A percentile compares a stretch with the other conserved stretches of the same genome.
Conservation (phyloP, 2,113 vertebrate species). For the Pao palembangensis region DNA sequence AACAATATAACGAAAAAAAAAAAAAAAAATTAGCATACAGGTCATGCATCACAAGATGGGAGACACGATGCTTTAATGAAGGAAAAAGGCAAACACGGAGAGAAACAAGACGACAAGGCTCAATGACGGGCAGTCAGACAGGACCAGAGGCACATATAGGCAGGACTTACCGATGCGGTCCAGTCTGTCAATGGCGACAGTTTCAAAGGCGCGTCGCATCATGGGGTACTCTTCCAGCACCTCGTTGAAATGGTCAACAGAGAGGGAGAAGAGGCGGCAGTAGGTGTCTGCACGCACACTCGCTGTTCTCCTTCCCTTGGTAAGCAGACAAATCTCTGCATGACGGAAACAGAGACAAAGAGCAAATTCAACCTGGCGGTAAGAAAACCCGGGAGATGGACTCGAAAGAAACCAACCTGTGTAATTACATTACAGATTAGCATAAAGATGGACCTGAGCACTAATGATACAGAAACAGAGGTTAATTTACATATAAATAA, state of each 20-base stretch:
- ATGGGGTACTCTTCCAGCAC: constrained; percentile 98
- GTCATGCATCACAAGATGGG: constrained; percentile 76
- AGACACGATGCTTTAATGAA: constrained; percentile 71
- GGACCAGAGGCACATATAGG: constrained; percentile 18
- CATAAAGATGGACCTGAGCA: constrained; percentile 48
- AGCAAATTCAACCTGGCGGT: constrained; percentile 3
- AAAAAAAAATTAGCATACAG: constrained; percentile 58
- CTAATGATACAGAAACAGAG: constrained; percentile 10
- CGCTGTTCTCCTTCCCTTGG: constrained; percentile 94
- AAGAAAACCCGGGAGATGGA: constrained; percentile 6
- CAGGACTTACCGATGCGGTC: constrained; percentile 89
- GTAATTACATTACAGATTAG: constrained; percentile 40
- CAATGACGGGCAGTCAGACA: constrained; percentile 63
- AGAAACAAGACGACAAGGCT: constrained; percentile 67
- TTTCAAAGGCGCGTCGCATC: constrained; percentile 98
- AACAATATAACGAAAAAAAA: constrained; percentile 31
- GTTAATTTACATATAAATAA: constrained; percentile 57
- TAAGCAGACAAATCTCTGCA: constrained; percentile 94
- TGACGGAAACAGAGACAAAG: constrained; percentile 8
- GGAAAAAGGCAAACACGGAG: constrained; percentile 51
- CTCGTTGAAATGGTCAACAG: constrained; percentile 98
- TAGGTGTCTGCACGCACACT: constrained; percentile 97
- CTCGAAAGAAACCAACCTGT: neutral
- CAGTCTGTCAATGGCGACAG: constrained; percentile 95
- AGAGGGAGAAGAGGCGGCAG: constrained; percentile 95